Evolutionary conservation across 2,113 vertebrate genomes (phyloP).

Genomic region (Plecotus auritus): DNA sequence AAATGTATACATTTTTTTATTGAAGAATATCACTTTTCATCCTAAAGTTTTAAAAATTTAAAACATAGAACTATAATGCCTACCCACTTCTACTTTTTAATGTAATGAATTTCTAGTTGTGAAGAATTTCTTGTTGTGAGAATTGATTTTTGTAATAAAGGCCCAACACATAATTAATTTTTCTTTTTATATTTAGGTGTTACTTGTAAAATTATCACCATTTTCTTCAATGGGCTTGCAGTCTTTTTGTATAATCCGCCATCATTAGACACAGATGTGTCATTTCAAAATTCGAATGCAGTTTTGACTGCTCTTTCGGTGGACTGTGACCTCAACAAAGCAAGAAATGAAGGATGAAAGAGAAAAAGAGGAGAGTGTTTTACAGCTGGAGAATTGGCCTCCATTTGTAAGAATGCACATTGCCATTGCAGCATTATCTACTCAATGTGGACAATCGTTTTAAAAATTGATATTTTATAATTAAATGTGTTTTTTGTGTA

Average conservation of each 20-base stretch:
- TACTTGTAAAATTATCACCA: constrained; percentile 78
- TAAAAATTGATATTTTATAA: not conserved
- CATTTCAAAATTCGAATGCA: constrained; percentile 35
- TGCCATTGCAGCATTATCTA: not conserved
- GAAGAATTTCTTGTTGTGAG: not conserved
- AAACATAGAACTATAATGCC: not conserved
- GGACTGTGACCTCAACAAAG: constrained; percentile 32
- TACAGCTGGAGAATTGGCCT: not conserved
- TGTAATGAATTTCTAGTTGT: not conserved
- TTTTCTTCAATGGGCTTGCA: constrained; percentile 78
- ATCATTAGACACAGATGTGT: not conserved
- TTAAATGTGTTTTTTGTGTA: constrained; percentile 19
- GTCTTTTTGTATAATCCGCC: constrained; percentile 83
- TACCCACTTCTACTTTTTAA: not conserved
- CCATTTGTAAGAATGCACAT: not conserved
- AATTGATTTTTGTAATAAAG: not conserved
- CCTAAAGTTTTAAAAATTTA: not conserved
- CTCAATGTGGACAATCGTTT: not conserved
- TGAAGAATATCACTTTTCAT: not conserved
- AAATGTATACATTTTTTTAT: not conserved
- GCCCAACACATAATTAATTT: not conserved
- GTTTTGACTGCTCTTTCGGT: not conserved
- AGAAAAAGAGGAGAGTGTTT: not conserved
- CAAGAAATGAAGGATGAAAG: not conserved
- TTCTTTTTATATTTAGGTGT: constrained; percentile 76